Evolutionary conservation across 2,113 vertebrate genomes (phyloP), one percentile per base, ranked within the genome.

Genomic region (Corythornis vintsioides): DNA sequence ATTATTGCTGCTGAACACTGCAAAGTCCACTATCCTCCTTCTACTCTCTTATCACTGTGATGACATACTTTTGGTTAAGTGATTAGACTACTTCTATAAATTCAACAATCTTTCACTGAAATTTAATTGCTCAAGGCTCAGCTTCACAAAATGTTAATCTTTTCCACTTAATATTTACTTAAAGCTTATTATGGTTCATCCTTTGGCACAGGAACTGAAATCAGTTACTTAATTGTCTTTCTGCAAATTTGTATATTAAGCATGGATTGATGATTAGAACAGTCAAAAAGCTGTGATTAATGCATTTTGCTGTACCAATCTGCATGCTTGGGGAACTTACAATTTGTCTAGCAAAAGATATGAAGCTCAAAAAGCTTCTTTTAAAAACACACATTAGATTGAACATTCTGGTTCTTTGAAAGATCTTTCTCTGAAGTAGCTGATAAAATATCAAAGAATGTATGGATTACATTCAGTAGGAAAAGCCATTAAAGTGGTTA

Each of bases 61-160:
- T 75, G 48, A 86, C 28, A 59, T 38, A 63, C 33, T 85, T 90
- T 24, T 47, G 45, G 35, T 31, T 56, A 57, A 63, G 38, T 52
- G 33, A 83, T 89, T 85, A 83, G 33, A 65, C n/a, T 79, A 25
- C 33, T 42, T 17, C 29, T 48, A 80, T 52, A 84, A 92, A 66
- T 85, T 83, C 78, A 87, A 25, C 47, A 56, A 13, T n/a, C 48
- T 74, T 95, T 64, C 60, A 71, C 25, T n/a, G 56, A 85, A 11
- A 74, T 93, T 89, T 89, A 92, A 86, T 89, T 93, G 60, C 87
- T 80, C 64, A 83, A 90, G 52, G 53, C 42, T 94, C 74, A 48
- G 45, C 45, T 85, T 93, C 64, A 64, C 66, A 26, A 60, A 93
- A 83, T 8, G 25, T 74, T 93, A 85, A 82, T 95, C 18, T 80